These are phyloP conservation scores for Arctopsyche grandis DNA, from an alignment of 1,140 invertebrate genomes.

Conservation along the genomic window DNA sequence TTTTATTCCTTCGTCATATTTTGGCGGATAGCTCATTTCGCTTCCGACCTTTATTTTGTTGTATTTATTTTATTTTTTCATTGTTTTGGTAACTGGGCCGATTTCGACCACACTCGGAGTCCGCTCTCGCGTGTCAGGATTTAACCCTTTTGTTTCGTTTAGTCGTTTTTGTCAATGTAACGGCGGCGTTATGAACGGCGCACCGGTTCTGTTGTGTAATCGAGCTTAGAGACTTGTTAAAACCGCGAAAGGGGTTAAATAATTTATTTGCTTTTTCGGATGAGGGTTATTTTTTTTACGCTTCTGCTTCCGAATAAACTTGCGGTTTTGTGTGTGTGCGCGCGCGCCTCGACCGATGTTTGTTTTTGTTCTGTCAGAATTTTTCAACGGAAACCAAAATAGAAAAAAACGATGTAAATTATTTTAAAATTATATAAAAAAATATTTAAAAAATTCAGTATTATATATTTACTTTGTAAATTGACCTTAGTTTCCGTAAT, in stretches of 20 bases:
- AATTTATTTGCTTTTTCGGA: constrained; percentile 31
- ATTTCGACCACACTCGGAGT: constrained; percentile 16
- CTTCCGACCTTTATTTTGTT: constrained; percentile 34
- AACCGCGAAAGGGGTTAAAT: constrained; percentile 37
- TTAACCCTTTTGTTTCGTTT: constrained; percentile 23
- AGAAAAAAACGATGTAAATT: too few species aligned
- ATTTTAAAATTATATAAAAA: too few species aligned
- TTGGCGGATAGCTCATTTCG: constrained; percentile 39
- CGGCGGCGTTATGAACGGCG: constrained; percentile 22
- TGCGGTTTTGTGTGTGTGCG: constrained; percentile 28
- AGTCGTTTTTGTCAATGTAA: constrained; percentile 30
- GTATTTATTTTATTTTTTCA: background rate
- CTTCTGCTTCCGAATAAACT: constrained; percentile 16
- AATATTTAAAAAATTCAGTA: too few species aligned
- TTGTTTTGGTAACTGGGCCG: background rate
- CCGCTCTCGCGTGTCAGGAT: background rate
- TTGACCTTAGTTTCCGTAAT: too few species aligned
- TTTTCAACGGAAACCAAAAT: background rate
- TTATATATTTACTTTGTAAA: too few species aligned
- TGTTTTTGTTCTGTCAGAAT: constrained; percentile 9
- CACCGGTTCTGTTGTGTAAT: constrained; percentile 33
- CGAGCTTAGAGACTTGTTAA: constrained; percentile 39
- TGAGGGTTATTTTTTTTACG: constrained; percentile 14
- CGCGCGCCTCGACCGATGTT: background rate
- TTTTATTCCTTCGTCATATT: constrained; percentile 32